Percentiles rank a stretch among this genome's conserved stretches.
Evolutionary conservation across 2,797 vertebrate genomes (phyloP).

Genomic region (Sphenodon punctatus): DNA sequence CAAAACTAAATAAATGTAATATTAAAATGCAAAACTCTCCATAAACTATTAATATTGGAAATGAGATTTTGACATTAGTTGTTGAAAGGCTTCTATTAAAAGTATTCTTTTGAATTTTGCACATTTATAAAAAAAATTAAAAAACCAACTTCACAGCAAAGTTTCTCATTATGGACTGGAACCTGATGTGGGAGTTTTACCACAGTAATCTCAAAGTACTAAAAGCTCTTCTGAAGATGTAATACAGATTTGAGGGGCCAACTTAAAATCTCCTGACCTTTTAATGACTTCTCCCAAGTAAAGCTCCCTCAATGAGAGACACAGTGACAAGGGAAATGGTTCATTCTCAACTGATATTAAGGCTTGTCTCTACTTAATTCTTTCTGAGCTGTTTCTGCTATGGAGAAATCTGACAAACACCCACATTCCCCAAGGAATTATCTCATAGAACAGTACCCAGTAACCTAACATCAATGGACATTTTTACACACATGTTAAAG

Average conservation of each 20-base stretch:
- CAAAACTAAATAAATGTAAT: constrained; percentile 38
- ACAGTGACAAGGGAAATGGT: constrained; percentile 55
- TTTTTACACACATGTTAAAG: too few relatives aligned
- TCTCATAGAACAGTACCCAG: constrained; percentile 40
- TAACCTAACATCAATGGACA: constrained; percentile 27
- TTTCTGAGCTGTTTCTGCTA: constrained; percentile 55
- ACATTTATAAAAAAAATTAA: constrained; percentile 1
- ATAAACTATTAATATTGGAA: constrained; percentile 34
- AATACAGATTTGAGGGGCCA: constrained; percentile 25
- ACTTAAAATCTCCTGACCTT: constrained; percentile 62
- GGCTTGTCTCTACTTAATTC: constrained; percentile 42
- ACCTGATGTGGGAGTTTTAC: not conserved
- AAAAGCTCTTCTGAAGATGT: constrained; percentile 41
- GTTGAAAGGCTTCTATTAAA: constrained; percentile 36
- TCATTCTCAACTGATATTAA: constrained; percentile 56
- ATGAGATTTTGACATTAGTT: constrained; percentile 36
- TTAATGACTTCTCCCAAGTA: constrained; percentile 57
- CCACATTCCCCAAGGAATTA: constrained; percentile 35
- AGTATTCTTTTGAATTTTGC: constrained; percentile 9
- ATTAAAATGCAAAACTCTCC: constrained; percentile 31
- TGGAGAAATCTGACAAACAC: constrained; percentile 47
- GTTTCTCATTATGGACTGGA: not conserved
- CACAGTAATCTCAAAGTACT: constrained; percentile 6
- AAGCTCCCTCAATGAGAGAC: constrained; percentile 40
- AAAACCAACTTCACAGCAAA: constrained; percentile 13